Evolutionary conservation across 2,888 invertebrate species (phyloP).

Genomic region (Romanomermis culicivorax): DNA sequence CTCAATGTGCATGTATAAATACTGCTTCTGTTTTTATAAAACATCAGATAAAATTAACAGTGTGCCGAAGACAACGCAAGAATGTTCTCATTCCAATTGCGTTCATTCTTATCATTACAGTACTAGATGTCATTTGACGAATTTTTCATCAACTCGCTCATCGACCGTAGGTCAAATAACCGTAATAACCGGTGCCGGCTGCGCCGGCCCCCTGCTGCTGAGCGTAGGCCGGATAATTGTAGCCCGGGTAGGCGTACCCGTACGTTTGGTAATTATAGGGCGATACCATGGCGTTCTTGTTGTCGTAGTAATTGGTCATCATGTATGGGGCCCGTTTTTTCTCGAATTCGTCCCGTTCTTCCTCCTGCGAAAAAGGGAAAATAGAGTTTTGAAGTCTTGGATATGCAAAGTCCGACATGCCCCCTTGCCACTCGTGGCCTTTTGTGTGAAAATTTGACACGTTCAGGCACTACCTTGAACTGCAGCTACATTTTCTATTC

Average conservation of each 20-base stretch:
- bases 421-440: too few species aligned
- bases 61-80: too few species aligned
- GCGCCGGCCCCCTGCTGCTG: not conserved
- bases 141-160: too few species aligned
- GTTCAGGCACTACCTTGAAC: too few species aligned
- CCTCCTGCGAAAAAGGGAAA: slow-evolving; percentile 15
- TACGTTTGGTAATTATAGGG: slow-evolving; percentile 14
- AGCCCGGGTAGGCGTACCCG: slow-evolving; percentile 4
- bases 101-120: too few species aligned
- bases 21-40: too few species aligned
- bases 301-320: slow-evolving; percentile 17
- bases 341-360: slow-evolving; percentile 19
- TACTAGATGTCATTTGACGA: too few species aligned
- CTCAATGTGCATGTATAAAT: too few species aligned
- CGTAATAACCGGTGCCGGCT: slow-evolving; percentile 13
- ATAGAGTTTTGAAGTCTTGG: not conserved
- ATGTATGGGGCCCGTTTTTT: slow-evolving; percentile 22
- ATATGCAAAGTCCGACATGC: not conserved
- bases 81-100: too few species aligned
- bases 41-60: too few species aligned
- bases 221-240: slow-evolving; percentile 14
- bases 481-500: not conserved
- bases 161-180: slow-evolving; percentile 21
- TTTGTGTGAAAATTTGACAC: not conserved
- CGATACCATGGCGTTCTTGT: slow-evolving; percentile 12